phyloP scores from a whole-genome alignment of 2,888 invertebrate genomes.

The Dusona sp. region DNA sequence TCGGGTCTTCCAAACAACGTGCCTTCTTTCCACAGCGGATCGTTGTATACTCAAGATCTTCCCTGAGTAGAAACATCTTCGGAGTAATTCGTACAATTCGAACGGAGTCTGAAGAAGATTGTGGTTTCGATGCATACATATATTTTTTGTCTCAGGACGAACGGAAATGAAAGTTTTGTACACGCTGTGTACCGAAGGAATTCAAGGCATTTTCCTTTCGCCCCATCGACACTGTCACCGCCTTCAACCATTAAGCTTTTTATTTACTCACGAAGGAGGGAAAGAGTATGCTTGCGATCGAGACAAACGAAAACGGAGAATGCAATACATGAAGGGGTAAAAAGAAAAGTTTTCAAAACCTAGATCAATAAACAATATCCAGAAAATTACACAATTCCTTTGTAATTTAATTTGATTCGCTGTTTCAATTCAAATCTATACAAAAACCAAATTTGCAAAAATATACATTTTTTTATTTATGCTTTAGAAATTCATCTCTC shows the following conservation, averaged over 20 bases:
- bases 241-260: slow-evolving; percentile 76
- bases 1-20: slow-evolving; percentile 48
- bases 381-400: not conserved
- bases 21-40: slow-evolving; percentile 32
- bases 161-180: slow-evolving; percentile 63
- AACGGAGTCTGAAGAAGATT: slow-evolving; percentile 39
- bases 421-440: not conserved
- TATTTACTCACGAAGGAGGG: slow-evolving; percentile 73
- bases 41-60: slow-evolving; percentile 45
- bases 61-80: slow-evolving; percentile 42
- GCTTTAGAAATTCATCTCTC: too few relatives aligned
- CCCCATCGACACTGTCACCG: slow-evolving; percentile 72
- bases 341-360: not conserved
- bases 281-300: slow-evolving; percentile 31
- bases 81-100: slow-evolving; percentile 26
- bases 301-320: slow-evolving; percentile 5
- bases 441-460: not conserved
- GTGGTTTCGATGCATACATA: slow-evolving; percentile 43
- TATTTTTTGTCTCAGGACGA: slow-evolving; percentile 13
- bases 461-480: too few relatives aligned
- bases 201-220: slow-evolving; percentile 76
- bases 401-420: not conserved
- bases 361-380: not conserved
- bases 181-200: slow-evolving; percentile 69
- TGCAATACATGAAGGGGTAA: not conserved